These are phyloP conservation scores for Nomada ruficornis DNA, from an alignment of 2,888 invertebrate species.

Conservation along the genomic window DNA sequence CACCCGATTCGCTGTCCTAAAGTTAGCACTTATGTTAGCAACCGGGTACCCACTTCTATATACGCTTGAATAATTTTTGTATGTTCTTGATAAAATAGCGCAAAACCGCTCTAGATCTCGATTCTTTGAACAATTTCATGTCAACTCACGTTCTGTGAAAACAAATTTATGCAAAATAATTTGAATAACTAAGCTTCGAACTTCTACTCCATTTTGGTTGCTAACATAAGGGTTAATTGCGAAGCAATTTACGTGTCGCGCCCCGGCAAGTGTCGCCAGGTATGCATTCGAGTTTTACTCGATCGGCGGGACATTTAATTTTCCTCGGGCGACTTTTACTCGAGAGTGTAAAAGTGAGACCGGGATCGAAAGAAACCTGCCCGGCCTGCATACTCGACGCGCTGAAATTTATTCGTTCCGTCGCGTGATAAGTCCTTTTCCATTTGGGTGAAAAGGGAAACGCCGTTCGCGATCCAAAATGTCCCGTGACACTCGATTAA, in stretches of 20 bases:
- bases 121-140: no score
- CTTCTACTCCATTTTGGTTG: no score
- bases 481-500: constrained; percentile 35
- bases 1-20: background rate
- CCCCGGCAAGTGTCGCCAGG: background rate
- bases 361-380: constrained; percentile 3
- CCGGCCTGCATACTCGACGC: constrained; percentile 30
- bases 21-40: background rate
- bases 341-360: constrained; percentile 43
- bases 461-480: constrained; percentile 23
- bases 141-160: no score
- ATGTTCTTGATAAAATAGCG: no score
- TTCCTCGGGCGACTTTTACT: constrained; percentile 42
- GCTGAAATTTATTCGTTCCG: constrained; percentile 31
- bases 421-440: constrained; percentile 19
- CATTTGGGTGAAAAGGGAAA: constrained; percentile 18
- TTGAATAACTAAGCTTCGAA: no score
- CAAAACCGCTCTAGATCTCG: no score
- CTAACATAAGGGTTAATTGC: no score
- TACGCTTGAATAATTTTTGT: no score
- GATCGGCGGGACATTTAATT: background rate
- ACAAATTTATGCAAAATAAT: no score
- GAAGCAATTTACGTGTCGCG: background rate
- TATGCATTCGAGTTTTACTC: background rate
- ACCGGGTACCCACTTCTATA: no score